These are phyloP conservation scores for Zosterops japonicus DNA, from an alignment of 2,113 vertebrate genomes.

Conservation along the genomic window DNA sequence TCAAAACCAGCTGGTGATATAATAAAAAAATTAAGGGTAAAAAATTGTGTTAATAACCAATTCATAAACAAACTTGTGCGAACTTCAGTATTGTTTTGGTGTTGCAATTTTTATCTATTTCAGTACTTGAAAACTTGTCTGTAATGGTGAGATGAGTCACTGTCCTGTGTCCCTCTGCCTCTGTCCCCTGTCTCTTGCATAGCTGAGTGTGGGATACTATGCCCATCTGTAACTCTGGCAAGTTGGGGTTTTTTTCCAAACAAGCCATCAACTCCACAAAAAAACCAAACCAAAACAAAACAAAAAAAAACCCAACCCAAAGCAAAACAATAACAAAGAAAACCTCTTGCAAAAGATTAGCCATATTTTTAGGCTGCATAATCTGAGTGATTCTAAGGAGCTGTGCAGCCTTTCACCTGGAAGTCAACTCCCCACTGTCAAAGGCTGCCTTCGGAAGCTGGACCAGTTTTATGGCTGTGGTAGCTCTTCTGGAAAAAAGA, in stretches of 20 bases:
- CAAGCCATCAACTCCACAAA: not conserved
- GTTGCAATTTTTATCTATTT: not conserved
- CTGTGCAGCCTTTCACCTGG: not conserved
- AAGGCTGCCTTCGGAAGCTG: not conserved
- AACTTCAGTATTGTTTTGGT: not conserved
- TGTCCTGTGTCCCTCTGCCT: not conserved
- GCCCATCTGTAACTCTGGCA: not conserved
- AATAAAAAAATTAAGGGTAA: not conserved
- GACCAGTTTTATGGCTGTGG: not conserved
- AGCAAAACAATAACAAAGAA: not conserved
- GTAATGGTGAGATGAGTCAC: not conserved
- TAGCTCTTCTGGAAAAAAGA: not conserved
- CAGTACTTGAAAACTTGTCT: not conserved
- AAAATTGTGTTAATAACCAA: not conserved
- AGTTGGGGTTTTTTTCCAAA: not conserved
- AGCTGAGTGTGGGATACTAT: not conserved
- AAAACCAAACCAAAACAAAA: too few relatives aligned
- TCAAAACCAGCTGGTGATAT: not conserved
- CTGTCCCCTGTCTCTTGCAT: not conserved
- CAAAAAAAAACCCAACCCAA: too few relatives aligned
- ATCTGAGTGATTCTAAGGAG: not conserved
- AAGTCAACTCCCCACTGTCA: not conserved
- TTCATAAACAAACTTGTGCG: not conserved
- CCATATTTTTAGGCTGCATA: not conserved
- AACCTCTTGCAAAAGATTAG: not conserved